Percentiles rank a stretch among this genome's conserved stretches.
Conservation (phyloP, 2,888 invertebrate species). For the Drosophila yooni region DNA sequence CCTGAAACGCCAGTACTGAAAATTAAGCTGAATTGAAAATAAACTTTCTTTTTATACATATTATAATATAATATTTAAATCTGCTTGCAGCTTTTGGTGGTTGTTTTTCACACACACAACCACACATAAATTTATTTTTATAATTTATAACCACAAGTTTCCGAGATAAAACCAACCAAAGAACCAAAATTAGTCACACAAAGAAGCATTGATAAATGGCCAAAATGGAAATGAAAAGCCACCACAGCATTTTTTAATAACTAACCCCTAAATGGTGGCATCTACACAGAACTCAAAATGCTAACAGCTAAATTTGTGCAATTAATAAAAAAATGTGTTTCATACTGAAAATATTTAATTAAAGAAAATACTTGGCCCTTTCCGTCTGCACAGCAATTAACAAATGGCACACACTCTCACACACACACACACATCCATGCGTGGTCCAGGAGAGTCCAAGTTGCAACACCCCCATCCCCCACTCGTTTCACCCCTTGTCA, state of each 20-base stretch:
- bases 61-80: background rate
- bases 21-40: background rate
- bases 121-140: background rate
- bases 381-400: slow-evolving; percentile 66
- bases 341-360: slow-evolving; percentile 64
- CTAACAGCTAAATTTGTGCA: slow-evolving; percentile 24
- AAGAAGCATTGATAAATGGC: slow-evolving; percentile 49
- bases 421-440: slow-evolving; percentile 17
- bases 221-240: slow-evolving; percentile 18
- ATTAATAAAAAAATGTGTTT: slow-evolving; percentile 46
- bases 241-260: slow-evolving; percentile 10
- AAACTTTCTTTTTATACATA: background rate
- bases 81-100: background rate
- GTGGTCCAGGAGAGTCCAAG: slow-evolving; percentile 36
- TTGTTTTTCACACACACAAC: background rate
- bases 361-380: slow-evolving; percentile 60
- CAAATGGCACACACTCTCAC: slow-evolving; percentile 23
- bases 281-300: background rate
- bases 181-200: slow-evolving; percentile 63
- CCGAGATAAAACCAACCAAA: slow-evolving; percentile 15
- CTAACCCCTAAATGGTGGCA: slow-evolving; percentile 32
- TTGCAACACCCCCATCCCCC: slow-evolving; percentile 3
- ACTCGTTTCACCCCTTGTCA: background rate
- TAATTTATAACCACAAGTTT: slow-evolving; percentile 49
- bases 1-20: background rate